Base-by-base conservation (phyloP, 23 tunicate genomes). In the Trididemnum clinides region DNA sequence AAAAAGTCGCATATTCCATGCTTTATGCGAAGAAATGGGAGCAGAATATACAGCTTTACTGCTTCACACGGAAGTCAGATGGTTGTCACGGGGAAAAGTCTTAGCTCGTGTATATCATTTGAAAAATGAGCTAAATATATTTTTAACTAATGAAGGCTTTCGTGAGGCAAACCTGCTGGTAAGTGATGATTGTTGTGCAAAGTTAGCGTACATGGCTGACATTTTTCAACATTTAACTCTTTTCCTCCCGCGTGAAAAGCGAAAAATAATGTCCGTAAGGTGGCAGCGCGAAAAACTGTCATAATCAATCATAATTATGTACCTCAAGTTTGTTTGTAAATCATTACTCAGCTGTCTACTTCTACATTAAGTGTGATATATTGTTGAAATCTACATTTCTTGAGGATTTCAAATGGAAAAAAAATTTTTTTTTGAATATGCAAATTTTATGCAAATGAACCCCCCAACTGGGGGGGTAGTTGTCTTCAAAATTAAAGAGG, bases 131-230 rank as follows among this genome's bases (percentile, higher is more conserved):
- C 50, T 75, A n/a, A n/a, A n/a, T 10, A 26, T 75, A 75, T 79
- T 79, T 57, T 79, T 57, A 31, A 51, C 70, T 26, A 25, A 79
- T 79, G 70, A 79, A 57, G 18, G 34, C 27, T 27, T 25, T 51
- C 20, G 31, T 57, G 84, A 33, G 76, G 36, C 59, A 27, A 64
- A 64, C 1, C 75, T 37, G 34, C 77, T 29, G 80, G 87, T 35
- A 71, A 1, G 64, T 71, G 80, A 83, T 69, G 80, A 83, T 70
- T 83, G 87, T 80, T 69, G 79, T 71, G 87, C 80, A 69, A 83
- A 49, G 80, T 71, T 83, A 69, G 87, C 87, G 71, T 69, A 83
- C 80, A 83, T 79, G 84, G 84, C 84, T 57, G 38, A 79, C 75
- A 54, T 79, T 22, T 79, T 79, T 25, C 84, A 79, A 57, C 84